Percentiles rank a stretch among this genome's conserved stretches.
Evolutionary conservation across 2,797 vertebrate species (phyloP).

Genomic region (Darevskia mixta): DNA sequence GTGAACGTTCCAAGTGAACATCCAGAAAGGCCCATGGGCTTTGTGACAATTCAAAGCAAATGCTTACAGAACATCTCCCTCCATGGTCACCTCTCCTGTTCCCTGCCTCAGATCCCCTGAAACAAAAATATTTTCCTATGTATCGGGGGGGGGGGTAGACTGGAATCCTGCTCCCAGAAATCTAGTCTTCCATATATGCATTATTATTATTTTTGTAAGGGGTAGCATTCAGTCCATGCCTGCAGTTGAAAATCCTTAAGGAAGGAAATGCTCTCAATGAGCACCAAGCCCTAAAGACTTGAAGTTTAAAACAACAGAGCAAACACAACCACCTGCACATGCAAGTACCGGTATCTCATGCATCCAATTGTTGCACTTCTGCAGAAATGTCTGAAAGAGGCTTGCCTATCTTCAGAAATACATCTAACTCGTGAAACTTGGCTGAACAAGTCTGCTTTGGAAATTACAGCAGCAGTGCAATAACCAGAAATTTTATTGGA

Average conservation of each 20-base stretch:
- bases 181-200: no score
- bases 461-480: not conserved
- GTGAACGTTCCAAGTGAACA: not conserved
- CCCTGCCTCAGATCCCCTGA: not conserved
- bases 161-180: no score
- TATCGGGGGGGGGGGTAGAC: no score
- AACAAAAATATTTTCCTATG: not conserved
- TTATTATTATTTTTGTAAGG: no score
- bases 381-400: no score
- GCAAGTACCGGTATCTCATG: no score
- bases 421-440: not conserved
- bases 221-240: no score
- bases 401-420: no score
- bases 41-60: not conserved
- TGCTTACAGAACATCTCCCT: not conserved
- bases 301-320: not conserved
- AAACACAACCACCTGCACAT: not conserved
- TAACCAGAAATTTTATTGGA: not conserved
- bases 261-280: not conserved
- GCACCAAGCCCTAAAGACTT: not conserved
- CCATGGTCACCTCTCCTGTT: not conserved
- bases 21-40: slow-evolving; percentile 3
- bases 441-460: not conserved
- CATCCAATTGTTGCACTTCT: not conserved
- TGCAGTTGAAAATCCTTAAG: not conserved